Percentiles rank a stretch among this genome's conserved stretches.
phyloP scores from a whole-genome alignment of 1,140 invertebrate genomes.

The Zaprionus vittiger region DNA sequence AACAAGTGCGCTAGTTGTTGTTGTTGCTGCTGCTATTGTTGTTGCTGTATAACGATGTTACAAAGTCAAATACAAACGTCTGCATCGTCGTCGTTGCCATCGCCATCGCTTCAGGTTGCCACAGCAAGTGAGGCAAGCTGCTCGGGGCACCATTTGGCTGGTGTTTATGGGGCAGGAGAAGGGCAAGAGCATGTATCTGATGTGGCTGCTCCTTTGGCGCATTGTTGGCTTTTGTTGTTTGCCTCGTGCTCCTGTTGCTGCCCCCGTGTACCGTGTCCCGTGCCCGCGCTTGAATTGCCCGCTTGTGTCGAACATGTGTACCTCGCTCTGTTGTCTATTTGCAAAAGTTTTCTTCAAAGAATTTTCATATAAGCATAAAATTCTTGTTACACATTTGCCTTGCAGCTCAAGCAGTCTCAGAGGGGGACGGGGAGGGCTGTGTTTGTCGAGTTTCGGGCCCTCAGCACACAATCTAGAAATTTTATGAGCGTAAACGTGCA shows the following conservation, averaged over 20 bases:
- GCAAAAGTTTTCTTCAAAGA: slow-evolving; percentile 52
- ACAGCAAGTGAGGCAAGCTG: slow-evolving; percentile 30
- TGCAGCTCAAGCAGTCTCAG: slow-evolving; percentile 34
- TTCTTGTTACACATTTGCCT: slow-evolving; percentile 55
- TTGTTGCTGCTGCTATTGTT: slow-evolving; percentile 32
- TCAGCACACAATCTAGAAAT: slow-evolving; percentile 41
- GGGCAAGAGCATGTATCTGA: slow-evolving; percentile 21
- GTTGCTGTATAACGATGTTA: slow-evolving; percentile 77
- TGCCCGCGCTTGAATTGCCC: slow-evolving; percentile 6
- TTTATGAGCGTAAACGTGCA: slow-evolving; percentile 66
- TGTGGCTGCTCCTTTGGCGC: slow-evolving; percentile 61
- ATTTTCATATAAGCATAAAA: slow-evolving; percentile 57
- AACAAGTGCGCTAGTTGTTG: slow-evolving; percentile 70
- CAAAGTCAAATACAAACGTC: slow-evolving; percentile 80
- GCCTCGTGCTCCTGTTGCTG: slow-evolving; percentile 27
- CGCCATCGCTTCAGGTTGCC: slow-evolving; percentile 40
- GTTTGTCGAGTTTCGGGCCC: slow-evolving; percentile 34
- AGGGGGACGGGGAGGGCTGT: slow-evolving; percentile 16
- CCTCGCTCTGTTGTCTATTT: slow-evolving; percentile 49
- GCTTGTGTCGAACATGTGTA: slow-evolving; percentile 42
- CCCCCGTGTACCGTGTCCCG: not conserved
- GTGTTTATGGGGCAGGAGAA: not conserved
- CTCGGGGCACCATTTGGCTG: slow-evolving; percentile 7
- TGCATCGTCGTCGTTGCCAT: slow-evolving; percentile 57
- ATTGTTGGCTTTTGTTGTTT: slow-evolving; percentile 61